These are phyloP conservation scores for Tuberolachnus salignus DNA, from an alignment of 2,888 invertebrate species.

Conservation along the genomic window DNA sequence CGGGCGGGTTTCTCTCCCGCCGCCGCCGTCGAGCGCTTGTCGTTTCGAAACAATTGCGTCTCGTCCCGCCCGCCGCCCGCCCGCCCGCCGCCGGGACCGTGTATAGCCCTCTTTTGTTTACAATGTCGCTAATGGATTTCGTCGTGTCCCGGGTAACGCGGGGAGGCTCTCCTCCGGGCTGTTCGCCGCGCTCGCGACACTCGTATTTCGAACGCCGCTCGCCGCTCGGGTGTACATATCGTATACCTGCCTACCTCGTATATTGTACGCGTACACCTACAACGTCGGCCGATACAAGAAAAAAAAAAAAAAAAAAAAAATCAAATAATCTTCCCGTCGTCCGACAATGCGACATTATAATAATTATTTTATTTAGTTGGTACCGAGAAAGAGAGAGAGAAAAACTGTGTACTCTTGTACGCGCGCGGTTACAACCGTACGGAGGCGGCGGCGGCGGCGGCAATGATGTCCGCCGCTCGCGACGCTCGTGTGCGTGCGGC, in stretches of 20 bases:
- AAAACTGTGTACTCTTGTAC: too few relatives aligned
- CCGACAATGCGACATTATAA: too few relatives aligned
- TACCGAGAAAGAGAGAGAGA: too few relatives aligned
- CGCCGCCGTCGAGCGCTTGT: neutral
- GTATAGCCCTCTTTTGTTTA: slow-evolving; percentile 58
- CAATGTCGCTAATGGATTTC: slow-evolving; percentile 58
- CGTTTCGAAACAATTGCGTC: slow-evolving; percentile 47
- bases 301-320: too few relatives aligned
- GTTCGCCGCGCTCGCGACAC: slow-evolving; percentile 48
- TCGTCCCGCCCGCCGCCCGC: slow-evolving; percentile 25
- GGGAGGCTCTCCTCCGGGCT: slow-evolving; percentile 36
- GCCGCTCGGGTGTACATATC: neutral
- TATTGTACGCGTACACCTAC: slow-evolving; percentile 5
- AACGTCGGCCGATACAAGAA: too few relatives aligned
- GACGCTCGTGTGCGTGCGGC: too few relatives aligned
- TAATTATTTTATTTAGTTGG: too few relatives aligned
- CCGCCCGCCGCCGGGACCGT: slow-evolving; percentile 30
- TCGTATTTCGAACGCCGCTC: slow-evolving; percentile 40
- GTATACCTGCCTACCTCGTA: neutral
- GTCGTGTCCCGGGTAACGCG: slow-evolving; percentile 53
- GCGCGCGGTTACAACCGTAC: too few relatives aligned
- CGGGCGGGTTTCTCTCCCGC: neutral
- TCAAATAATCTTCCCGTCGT: too few relatives aligned
- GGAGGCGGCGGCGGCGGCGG: neutral
- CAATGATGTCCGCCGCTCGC: too few relatives aligned